A percentile compares a stretch with the other conserved stretches of the same genome.
Evolutionary conservation across 37 sponge, comb jelly and placozoan species (phyloP).

Genomic region (Spongia lamella): DNA sequence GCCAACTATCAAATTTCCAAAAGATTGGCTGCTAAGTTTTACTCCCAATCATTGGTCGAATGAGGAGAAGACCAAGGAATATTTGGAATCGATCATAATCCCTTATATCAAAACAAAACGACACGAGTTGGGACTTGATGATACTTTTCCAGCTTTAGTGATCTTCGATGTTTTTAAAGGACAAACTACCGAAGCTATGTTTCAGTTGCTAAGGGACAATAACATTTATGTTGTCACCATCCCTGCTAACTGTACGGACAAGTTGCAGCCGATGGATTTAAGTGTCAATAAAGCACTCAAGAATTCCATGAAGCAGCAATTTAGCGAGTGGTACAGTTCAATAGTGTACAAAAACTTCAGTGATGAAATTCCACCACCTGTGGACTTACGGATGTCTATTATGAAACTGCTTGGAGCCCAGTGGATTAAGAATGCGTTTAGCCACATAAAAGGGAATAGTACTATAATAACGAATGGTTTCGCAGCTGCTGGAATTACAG

Average conservation of each 20-base stretch:
- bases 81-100: background rate
- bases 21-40: background rate
- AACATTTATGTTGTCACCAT: background rate
- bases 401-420: conserved; percentile 9
- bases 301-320: no score
- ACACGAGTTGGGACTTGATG: background rate
- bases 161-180: conserved; percentile 1
- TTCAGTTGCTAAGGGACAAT: background rate
- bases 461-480: background rate
- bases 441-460: background rate
- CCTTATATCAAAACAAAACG: background rate
- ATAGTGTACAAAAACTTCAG: no score
- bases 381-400: conserved; percentile 1
- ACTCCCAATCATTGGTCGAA: conserved; percentile 7
- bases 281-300: no score
- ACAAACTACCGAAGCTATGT: background rate
- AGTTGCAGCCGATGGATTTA: background rate
- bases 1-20: background rate
- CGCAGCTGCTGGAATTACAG: no score
- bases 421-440: conserved; percentile 17
- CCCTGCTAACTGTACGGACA: no score
- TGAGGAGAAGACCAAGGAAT: background rate
- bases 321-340: no score
- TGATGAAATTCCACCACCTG: no score
- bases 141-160: background rate